phyloP scores from a whole-genome alignment of 2,888 invertebrate species.

The Polyommatus iphigenia region DNA sequence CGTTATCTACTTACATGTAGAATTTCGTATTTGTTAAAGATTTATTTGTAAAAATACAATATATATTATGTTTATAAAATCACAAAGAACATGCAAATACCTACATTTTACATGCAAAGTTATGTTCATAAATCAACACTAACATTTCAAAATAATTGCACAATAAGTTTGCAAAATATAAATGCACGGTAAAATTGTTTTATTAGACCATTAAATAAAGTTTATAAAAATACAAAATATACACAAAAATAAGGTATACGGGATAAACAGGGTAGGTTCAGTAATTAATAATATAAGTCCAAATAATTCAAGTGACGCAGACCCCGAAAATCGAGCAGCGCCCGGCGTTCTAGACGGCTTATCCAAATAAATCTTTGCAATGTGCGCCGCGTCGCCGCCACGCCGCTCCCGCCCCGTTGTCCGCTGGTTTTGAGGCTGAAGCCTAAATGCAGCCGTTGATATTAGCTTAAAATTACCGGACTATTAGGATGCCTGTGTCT shows the following conservation, averaged over 20 bases:
- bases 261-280: not conserved
- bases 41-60: not conserved
- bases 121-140: no score
- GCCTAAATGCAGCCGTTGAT: no score
- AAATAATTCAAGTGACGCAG: not conserved
- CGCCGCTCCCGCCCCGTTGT: no score
- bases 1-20: not conserved
- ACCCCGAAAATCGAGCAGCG: no score
- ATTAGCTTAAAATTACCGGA: no score
- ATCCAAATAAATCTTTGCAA: no score
- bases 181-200: not conserved
- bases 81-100: not conserved
- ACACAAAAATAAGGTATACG: not conserved
- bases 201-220: not conserved
- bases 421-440: no score
- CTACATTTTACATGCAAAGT: not conserved
- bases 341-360: no score
- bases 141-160: not conserved
- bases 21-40: not conserved
- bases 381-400: no score
- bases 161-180: not conserved
- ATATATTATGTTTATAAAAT: not conserved
- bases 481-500: no score
- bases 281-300: not conserved
- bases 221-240: conserved; percentile 6